Evolutionary conservation across 2,888 invertebrate species (phyloP).

Genomic region (Nasonovia ribisnigri): DNA sequence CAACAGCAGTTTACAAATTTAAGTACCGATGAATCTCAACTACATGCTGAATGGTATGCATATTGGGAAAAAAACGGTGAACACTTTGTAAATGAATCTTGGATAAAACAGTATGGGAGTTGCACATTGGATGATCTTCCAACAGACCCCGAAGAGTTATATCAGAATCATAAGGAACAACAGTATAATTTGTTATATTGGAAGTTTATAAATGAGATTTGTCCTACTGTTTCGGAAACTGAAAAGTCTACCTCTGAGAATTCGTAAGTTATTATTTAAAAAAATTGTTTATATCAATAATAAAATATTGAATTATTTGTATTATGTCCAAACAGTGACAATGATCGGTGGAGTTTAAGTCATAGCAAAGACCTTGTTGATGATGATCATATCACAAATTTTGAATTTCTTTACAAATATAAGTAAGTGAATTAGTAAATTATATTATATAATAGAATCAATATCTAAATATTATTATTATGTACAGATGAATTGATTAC

Average conservation of each 20-base stretch:
- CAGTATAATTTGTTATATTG: slow-evolving; percentile 49
- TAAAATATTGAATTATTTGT: not conserved
- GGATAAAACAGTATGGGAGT: slow-evolving; percentile 51
- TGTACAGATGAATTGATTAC: not conserved
- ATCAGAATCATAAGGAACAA: slow-evolving; percentile 37
- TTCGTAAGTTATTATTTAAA: slow-evolving; percentile 8
- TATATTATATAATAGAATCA: not conserved
- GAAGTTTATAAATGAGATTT: slow-evolving; percentile 34
- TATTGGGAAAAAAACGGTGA: slow-evolving; percentile 62
- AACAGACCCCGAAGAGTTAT: slow-evolving; percentile 3
- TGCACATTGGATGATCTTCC: not conserved
- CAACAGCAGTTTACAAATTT: slow-evolving; percentile 19
- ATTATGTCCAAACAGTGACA: not conserved
- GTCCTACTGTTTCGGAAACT: not conserved
- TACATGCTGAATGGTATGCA: slow-evolving; percentile 44
- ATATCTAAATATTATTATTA: not conserved
- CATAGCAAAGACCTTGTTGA: not conserved
- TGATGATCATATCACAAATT: slow-evolving; percentile 13
- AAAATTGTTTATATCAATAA: not conserved
- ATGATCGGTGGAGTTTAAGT: not conserved
- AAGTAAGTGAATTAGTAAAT: slow-evolving; percentile 20
- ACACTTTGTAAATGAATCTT: slow-evolving; percentile 52
- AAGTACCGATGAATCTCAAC: slow-evolving; percentile 25
- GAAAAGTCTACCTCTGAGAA: not conserved
- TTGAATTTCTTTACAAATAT: slow-evolving; percentile 59